Percentiles rank a stretch among this genome's conserved stretches.
Conservation (phyloP, 2,888 invertebrate species). For the Mycalesis mineus region DNA sequence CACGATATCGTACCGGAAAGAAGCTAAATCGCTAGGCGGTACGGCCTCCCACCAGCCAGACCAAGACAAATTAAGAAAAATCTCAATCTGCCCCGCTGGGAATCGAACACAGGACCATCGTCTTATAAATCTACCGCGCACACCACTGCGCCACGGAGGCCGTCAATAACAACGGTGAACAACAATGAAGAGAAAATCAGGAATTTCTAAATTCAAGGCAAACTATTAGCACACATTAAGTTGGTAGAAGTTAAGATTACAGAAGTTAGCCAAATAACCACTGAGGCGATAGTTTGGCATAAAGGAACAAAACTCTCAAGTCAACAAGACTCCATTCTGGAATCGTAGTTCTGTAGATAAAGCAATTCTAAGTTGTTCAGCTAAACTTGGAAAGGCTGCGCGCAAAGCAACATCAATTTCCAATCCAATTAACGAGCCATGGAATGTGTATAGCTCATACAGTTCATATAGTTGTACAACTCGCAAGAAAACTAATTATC, state of each 20-base stretch:
- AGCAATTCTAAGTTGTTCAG: neutral
- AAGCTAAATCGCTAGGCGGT: no score
- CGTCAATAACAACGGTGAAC: no score
- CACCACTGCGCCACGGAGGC: no score
- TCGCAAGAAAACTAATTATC: slow-evolving; percentile 1
- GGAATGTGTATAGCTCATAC: neutral
- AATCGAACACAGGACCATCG: no score
- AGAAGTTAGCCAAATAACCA: neutral
- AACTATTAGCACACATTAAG: no score
- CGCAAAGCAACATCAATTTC: neutral
- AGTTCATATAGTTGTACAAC: neutral
- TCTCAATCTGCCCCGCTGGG: no score
- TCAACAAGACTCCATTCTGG: neutral
- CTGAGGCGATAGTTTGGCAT: neutral
- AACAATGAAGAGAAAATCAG: no score
- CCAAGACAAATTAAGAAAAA: no score
- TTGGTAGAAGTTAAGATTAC: neutral
- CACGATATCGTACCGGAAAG: no score
- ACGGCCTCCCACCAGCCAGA: no score
- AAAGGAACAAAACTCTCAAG: neutral
- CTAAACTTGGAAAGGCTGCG: neutral
- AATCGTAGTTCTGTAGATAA: neutral
- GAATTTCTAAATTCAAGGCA: no score
- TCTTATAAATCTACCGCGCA: no score
- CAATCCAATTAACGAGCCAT: slow-evolving; percentile 1